Evolutionary conservation across 2,113 vertebrate species (phyloP).

Genomic region (Peromyscus leucopus): DNA sequence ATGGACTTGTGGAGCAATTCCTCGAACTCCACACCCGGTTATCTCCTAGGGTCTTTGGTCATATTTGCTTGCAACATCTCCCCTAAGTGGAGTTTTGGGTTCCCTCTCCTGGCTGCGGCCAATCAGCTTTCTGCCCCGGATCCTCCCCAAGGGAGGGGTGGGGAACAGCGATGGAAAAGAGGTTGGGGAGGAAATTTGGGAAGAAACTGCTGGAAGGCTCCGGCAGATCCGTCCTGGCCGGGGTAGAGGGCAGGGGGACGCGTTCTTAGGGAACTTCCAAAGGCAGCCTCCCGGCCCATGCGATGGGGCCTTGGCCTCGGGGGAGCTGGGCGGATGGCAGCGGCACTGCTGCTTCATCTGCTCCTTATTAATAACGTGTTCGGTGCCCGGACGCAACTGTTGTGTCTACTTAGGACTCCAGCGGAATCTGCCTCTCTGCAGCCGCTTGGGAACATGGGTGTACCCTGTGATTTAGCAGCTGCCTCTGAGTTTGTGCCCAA

Average conservation of each 20-base stretch:
- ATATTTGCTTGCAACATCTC: slow-evolving; percentile 64
- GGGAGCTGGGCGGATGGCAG: slow-evolving; percentile 46
- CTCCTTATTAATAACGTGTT: slow-evolving; percentile 77
- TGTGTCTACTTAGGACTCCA: slow-evolving; percentile 53
- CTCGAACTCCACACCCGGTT: neutral
- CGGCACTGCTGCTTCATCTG: slow-evolving; percentile 70
- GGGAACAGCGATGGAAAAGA: slow-evolving; percentile 26
- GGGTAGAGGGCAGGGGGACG: neutral
- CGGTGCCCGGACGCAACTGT: slow-evolving; percentile 57
- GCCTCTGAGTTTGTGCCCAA: slow-evolving; percentile 61
- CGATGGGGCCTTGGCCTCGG: slow-evolving; percentile 18
- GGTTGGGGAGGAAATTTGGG: slow-evolving; percentile 41
- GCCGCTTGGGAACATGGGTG: slow-evolving; percentile 40
- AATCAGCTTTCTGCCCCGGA: slow-evolving; percentile 75
- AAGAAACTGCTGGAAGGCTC: slow-evolving; percentile 72
- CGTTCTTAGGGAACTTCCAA: neutral
- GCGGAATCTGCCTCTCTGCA: slow-evolving; percentile 35
- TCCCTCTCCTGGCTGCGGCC: slow-evolving; percentile 79
- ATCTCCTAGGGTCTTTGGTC: slow-evolving; percentile 53
- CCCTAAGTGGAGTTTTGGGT: slow-evolving; percentile 76
- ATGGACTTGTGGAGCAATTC: neutral
- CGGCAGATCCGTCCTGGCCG: neutral
- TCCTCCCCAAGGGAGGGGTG: slow-evolving; percentile 60
- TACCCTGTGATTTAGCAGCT: slow-evolving; percentile 73
- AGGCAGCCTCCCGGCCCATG: neutral